A percentile compares a stretch with the other conserved stretches of the same genome.
These are phyloP conservation scores for Leptinotarsa undecemlineata DNA, from an alignment of 1,140 invertebrate species.

Conservation along the genomic window DNA sequence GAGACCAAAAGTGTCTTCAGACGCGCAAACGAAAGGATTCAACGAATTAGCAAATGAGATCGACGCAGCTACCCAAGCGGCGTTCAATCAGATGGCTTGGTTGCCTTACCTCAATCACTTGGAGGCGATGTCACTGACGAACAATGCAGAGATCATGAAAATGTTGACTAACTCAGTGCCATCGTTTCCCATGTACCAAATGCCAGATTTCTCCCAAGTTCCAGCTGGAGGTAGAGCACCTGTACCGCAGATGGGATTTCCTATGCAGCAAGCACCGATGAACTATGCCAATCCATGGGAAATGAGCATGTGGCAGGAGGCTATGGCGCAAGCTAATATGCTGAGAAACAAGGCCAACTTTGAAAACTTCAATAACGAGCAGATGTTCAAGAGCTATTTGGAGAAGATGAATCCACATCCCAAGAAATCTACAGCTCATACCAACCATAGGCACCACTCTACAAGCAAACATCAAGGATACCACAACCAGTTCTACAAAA, in stretches of 20 bases:
- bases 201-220: constrained; percentile 59
- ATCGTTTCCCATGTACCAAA: constrained; percentile 53
- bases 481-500: constrained; percentile 27
- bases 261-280: constrained; percentile 55
- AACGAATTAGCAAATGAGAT: constrained; percentile 61
- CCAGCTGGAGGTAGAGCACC: constrained; percentile 45
- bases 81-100: constrained; percentile 73
- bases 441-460: constrained; percentile 18
- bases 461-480: constrained; percentile 32
- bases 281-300: constrained; percentile 64
- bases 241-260: constrained; percentile 56
- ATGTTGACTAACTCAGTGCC: constrained; percentile 48
- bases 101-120: constrained; percentile 70
- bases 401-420: constrained; percentile 38
- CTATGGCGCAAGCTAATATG: constrained; percentile 60
- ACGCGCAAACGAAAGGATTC: constrained; percentile 27
- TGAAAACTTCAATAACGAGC: constrained; percentile 44
- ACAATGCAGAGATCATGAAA: constrained; percentile 59
- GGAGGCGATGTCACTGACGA: constrained; percentile 52
- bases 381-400: constrained; percentile 37
- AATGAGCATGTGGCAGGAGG: constrained; percentile 69
- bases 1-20: background rate
- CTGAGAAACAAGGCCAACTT: constrained; percentile 49
- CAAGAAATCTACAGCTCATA: constrained; percentile 26
- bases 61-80: constrained; percentile 67